These are phyloP conservation scores for Drosophila incognita DNA, from an alignment of 2,888 invertebrate genomes.

Conservation along the genomic window DNA sequence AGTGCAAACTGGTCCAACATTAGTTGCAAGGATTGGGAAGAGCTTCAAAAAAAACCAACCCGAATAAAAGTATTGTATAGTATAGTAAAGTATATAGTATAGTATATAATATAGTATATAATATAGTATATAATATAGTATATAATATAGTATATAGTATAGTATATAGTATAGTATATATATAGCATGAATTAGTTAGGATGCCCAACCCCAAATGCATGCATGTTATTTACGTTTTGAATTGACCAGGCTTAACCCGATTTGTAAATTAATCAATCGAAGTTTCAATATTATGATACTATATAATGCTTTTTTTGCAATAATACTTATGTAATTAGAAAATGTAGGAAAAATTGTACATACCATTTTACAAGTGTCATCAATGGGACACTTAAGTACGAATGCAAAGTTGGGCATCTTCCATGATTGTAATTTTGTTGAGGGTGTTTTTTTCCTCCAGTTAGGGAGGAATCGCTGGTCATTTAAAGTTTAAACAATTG, in stretches of 20 bases:
- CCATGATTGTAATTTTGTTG: slow-evolving; percentile 28
- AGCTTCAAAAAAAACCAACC: accelerated
- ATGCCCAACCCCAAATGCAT: too few relatives aligned
- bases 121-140: too few relatives aligned
- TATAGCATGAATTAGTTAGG: background rate
- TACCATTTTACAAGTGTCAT: slow-evolving; percentile 19
- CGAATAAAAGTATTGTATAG: background rate
- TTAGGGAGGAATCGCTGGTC: slow-evolving; percentile 61
- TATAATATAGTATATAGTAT: too few relatives aligned
- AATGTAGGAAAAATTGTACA: slow-evolving; percentile 45
- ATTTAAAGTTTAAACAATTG: slow-evolving; percentile 52
- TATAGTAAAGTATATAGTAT: too few relatives aligned
- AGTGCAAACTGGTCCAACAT: background rate
- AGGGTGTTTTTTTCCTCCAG: slow-evolving; percentile 6
- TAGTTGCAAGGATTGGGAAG: background rate
- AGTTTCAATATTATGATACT: background rate
- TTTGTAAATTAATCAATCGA: background rate
- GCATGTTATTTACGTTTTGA: background rate
- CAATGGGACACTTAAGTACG: slow-evolving; percentile 65
- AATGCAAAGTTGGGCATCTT: slow-evolving; percentile 42
- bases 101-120: too few relatives aligned
- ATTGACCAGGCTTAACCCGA: background rate
- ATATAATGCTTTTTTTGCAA: slow-evolving; percentile 35
- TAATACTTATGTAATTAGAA: slow-evolving; percentile 55
- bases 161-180: too few relatives aligned